phyloP scores from a whole-genome alignment of 2,888 invertebrate genomes.

The Argynnis bischoffii region DNA sequence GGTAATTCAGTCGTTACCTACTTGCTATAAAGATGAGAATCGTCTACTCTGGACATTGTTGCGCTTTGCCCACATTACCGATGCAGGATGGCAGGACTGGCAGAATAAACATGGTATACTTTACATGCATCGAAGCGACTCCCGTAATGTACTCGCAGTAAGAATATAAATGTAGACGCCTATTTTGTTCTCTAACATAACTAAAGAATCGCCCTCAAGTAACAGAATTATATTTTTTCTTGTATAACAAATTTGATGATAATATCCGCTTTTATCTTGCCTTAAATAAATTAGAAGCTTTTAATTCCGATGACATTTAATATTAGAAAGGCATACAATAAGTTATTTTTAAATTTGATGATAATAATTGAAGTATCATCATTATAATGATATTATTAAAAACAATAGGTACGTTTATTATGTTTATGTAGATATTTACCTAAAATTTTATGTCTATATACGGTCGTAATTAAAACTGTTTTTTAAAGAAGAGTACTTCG shows the following conservation, averaged over 20 bases:
- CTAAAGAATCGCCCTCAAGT: conserved; percentile 48
- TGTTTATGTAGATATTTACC: no score
- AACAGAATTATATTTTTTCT: conserved; percentile 36
- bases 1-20: conserved; percentile 52
- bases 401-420: no score
- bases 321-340: no score
- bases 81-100: conserved; percentile 73
- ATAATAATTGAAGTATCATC: no score
- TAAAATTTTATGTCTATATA: no score
- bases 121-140: conserved; percentile 79
- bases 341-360: no score
- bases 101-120: conserved; percentile 78
- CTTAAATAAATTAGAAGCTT: conserved; percentile 17
- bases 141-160: conserved; percentile 75
- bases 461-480: no score
- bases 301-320: background rate
- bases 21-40: conserved; percentile 45
- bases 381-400: no score
- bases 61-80: conserved; percentile 61
- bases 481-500: background rate
- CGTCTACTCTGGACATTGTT: conserved; percentile 18
- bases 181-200: conserved; percentile 59
- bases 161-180: conserved; percentile 73
- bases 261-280: conserved; percentile 34
- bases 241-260: conserved; percentile 36